These are phyloP conservation scores for Epizoanthus rinbou DNA, from an alignment of 92 coral and sea anemone genomes.

Conservation along the genomic window DNA sequence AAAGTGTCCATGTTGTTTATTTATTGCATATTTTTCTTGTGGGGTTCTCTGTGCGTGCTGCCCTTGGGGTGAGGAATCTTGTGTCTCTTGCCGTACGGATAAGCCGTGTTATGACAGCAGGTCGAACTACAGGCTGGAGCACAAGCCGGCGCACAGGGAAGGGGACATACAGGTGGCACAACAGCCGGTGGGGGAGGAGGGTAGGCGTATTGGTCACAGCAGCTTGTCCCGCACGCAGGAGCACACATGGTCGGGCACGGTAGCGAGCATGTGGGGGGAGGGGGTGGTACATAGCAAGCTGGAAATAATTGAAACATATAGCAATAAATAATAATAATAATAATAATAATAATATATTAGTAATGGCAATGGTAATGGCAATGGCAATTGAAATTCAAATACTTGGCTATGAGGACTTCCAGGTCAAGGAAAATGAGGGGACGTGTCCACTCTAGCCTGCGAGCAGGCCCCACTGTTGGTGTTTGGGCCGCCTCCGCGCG, in stretches of 20 bases:
- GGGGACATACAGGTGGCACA: conserved; percentile 12
- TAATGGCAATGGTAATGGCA: too few species aligned
- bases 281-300: conserved; percentile 32
- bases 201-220: conserved; percentile 36
- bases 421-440: too few species aligned
- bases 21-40: background rate
- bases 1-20: background rate
- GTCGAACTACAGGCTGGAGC: conserved; percentile 37
- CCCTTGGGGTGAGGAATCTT: conserved; percentile 12
- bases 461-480: too few species aligned
- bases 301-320: background rate
- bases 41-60: background rate
- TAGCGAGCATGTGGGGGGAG: conserved; percentile 17
- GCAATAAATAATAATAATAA: too few species aligned
- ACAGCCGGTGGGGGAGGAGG: conserved; percentile 6
- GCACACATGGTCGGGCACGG: conserved; percentile 40
- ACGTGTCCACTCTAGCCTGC: too few species aligned
- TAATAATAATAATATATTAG: too few species aligned
- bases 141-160: conserved; percentile 31
- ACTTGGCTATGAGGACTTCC: too few species aligned
- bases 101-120: conserved; percentile 30
- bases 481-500: too few species aligned
- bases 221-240: conserved; percentile 35
- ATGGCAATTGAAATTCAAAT: too few species aligned
- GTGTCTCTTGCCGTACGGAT: conserved; percentile 30